Conservation (phyloP, 2,797 vertebrate genomes). For the Yasuhikotakia modesta region DNA sequence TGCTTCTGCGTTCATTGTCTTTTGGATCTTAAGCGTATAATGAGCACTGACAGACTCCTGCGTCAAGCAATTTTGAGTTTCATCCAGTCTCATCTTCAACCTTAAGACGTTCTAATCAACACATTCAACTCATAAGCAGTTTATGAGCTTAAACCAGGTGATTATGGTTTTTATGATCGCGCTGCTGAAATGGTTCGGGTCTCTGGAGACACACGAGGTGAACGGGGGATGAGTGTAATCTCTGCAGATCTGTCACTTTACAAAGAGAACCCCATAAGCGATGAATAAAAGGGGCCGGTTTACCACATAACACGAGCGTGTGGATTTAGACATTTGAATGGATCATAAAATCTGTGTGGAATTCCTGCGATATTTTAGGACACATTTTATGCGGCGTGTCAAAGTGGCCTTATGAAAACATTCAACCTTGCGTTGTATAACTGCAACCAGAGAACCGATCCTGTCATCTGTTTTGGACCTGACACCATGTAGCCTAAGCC, state of each 20-base stretch:
- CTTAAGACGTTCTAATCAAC: slow-evolving; percentile 87
- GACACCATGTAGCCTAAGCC: not conserved
- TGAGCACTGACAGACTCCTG: slow-evolving; percentile 79
- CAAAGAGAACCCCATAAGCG: slow-evolving; percentile 28
- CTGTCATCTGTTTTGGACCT: slow-evolving; percentile 2
- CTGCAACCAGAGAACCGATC: slow-evolving; percentile 3
- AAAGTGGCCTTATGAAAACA: not conserved
- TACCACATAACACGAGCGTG: not conserved
- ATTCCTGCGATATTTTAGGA: slow-evolving; percentile 16
- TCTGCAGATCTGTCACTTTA: slow-evolving; percentile 45
- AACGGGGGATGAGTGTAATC: slow-evolving; percentile 56
- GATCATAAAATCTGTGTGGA: slow-evolving; percentile 12
- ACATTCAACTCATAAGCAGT: slow-evolving; percentile 86
- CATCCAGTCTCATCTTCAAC: slow-evolving; percentile 85
- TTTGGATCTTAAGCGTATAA: slow-evolving; percentile 70
- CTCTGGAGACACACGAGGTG: slow-evolving; percentile 68
- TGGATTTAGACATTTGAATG: slow-evolving; percentile 29
- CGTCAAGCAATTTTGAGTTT: slow-evolving; percentile 83
- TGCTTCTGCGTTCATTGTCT: slow-evolving; percentile 60
- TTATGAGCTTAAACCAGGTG: slow-evolving; percentile 86
- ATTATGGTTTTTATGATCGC: slow-evolving; percentile 77
- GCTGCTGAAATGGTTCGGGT: slow-evolving; percentile 70
- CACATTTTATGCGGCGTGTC: not conserved
- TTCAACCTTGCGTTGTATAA: not conserved
- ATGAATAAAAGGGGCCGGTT: slow-evolving; percentile 19